Evolutionary conservation across 2,113 vertebrate species (phyloP).

Genomic region (Pleuronectes platessa): DNA sequence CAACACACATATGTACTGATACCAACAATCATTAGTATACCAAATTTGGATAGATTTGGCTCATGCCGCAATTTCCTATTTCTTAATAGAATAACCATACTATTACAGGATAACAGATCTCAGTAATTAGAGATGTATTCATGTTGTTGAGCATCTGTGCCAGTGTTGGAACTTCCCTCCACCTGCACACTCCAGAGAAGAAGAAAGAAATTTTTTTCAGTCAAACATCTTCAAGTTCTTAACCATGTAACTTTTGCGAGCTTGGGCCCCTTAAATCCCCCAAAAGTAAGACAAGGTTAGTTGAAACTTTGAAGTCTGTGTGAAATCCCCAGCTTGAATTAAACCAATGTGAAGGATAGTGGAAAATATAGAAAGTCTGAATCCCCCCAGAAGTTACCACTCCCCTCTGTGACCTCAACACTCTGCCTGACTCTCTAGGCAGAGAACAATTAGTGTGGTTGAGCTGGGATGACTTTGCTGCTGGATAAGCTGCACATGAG

Average conservation of each 20-base stretch:
- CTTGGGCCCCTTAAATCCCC: background rate
- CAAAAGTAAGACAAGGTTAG: background rate
- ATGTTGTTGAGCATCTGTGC: no score
- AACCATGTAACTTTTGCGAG: background rate
- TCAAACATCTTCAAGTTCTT: background rate
- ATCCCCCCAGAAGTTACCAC: conserved; percentile 54
- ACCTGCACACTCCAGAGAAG: no score
- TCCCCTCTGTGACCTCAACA: conserved; percentile 55
- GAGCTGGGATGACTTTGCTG: conserved; percentile 76
- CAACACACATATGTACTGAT: background rate
- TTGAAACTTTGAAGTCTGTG: conserved; percentile 15
- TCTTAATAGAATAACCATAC: no score
- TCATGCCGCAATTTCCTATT: background rate
- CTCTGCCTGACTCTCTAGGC: conserved; percentile 57
- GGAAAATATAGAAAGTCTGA: conserved; percentile 38
- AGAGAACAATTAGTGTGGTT: conserved; percentile 66
- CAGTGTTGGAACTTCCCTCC: no score
- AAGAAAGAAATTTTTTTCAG: no score
- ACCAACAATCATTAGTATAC: background rate
- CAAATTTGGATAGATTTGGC: no score
- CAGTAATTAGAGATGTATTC: no score
- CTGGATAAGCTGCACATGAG: conserved; percentile 57
- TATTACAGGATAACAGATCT: no score
- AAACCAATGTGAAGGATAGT: conserved; percentile 16
- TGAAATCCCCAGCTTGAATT: conserved; percentile 16